Conservation (phyloP, 2,113 vertebrate species). For the Panthera tigris region DNA sequence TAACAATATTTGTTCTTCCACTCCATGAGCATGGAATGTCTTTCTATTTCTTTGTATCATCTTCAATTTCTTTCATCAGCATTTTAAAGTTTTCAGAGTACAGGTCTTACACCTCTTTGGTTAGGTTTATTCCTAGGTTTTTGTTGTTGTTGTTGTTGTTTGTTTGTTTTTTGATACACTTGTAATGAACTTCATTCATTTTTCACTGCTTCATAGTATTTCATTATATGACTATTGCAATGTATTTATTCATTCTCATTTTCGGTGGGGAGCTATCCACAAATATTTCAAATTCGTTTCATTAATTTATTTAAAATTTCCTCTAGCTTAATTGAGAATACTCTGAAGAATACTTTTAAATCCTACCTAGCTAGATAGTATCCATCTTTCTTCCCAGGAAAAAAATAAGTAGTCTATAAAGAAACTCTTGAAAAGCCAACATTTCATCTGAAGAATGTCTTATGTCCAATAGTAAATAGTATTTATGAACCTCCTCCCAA, state of each 20-base stretch:
- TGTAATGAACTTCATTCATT: neutral
- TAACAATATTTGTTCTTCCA: neutral
- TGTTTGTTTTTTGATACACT: too few relatives aligned
- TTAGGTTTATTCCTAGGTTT: neutral
- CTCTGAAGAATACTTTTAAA: neutral
- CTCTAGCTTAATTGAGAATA: neutral
- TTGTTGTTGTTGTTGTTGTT: neutral
- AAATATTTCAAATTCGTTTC: neutral
- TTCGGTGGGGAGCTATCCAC: neutral
- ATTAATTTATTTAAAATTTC: neutral
- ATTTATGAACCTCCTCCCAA: neutral
- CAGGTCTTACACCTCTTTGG: neutral
- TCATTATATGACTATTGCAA: neutral
- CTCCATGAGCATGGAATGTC: neutral
- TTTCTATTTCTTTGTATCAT: neutral
- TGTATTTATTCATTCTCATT: neutral
- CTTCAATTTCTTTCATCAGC: neutral
- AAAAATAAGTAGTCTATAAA: slow-evolving; percentile 3
- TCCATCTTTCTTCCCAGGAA: neutral
- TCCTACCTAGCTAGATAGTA: neutral
- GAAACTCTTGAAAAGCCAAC: neutral
- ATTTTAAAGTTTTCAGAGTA: neutral
- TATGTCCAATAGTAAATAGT: neutral
- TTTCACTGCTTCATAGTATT: neutral
- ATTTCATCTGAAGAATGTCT: neutral